Base-by-base conservation (phyloP, 2,888 invertebrate genomes). In the Sceliomorpha sp. region DNA sequence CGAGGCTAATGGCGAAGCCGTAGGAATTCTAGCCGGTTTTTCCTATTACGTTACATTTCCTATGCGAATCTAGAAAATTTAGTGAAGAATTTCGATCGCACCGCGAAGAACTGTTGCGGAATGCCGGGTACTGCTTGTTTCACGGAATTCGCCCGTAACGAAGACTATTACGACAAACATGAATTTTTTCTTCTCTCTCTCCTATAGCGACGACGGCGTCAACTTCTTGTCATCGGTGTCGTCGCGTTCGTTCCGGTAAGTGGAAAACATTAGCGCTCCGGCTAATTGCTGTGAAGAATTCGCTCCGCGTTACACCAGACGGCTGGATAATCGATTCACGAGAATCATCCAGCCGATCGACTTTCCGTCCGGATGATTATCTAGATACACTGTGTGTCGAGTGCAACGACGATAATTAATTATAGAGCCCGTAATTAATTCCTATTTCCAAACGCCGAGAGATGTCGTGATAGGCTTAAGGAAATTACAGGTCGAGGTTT, bases 201-300 rank as follows among this genome's bases (percentile, higher is more conserved):
- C 64, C 59, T 60, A 47, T 66, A 62, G 58, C 70, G 44, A 58
- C 68, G 70, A 63, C 50, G 72, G 56, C 60, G 62, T 71, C 70
- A 70, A 73, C 72, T 77, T 79, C 76, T 79, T 79, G 73, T 66
- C 47, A 29, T 29, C 56, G 37, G 29, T 14, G 37, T 14, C 59
- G 29, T 50, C 10, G 32, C 40, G 44, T 40, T 56, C 50, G 34
- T 60, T 36, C 51, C 50, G 68, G 73, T 83, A 79, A 82, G 77
- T 72, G 77, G 84, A 80, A 83, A 75, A 75, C 79, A 83, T 83
- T 83, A 79, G 72, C 74, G 79, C 78, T 74, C 58, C 47, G 66
- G 75, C 80, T 85, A 84, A 83, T 84, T 84, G 81, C 79, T 68
- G 76, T 66, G 75, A 76, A 77, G 80, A 80, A 82, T 81, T 82